Conservation (phyloP, 2,113 vertebrate genomes). For the Phyllostomus hastatus region DNA sequence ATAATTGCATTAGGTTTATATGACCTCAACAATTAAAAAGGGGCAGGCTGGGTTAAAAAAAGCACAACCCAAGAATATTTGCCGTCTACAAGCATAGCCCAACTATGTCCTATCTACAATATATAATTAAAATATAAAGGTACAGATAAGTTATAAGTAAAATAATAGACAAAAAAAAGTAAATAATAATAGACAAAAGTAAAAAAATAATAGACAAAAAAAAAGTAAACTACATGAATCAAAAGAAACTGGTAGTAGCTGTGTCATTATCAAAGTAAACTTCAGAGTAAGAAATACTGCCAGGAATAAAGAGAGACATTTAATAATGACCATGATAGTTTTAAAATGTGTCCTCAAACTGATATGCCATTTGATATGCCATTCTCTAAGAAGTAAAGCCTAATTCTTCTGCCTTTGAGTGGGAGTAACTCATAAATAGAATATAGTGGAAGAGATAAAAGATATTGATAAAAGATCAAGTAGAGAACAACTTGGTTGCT, state of each 20-base stretch:
- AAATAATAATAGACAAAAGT: too few species aligned
- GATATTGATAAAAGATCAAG: background rate
- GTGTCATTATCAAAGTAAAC: background rate
- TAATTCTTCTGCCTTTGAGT: background rate
- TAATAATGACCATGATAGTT: background rate
- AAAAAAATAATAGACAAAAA: too few species aligned
- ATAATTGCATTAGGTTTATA: background rate
- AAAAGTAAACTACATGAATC: background rate
- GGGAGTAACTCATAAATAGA: background rate
- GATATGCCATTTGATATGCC: background rate
- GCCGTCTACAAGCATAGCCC: background rate
- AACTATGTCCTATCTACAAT: background rate
- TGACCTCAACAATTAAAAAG: background rate
- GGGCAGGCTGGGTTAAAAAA: too few species aligned
- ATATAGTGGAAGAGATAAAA: background rate
- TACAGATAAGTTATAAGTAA: background rate
- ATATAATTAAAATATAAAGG: background rate
- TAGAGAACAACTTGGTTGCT: background rate
- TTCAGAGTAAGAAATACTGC: background rate
- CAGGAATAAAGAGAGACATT: background rate
- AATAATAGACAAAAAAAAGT: background rate
- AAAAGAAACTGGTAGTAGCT: background rate
- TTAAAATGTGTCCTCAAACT: background rate
- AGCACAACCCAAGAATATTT: background rate
- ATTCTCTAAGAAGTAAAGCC: background rate